phyloP scores from a whole-genome alignment of 1,140 invertebrate genomes.

The Scaptomyza graminum region DNA sequence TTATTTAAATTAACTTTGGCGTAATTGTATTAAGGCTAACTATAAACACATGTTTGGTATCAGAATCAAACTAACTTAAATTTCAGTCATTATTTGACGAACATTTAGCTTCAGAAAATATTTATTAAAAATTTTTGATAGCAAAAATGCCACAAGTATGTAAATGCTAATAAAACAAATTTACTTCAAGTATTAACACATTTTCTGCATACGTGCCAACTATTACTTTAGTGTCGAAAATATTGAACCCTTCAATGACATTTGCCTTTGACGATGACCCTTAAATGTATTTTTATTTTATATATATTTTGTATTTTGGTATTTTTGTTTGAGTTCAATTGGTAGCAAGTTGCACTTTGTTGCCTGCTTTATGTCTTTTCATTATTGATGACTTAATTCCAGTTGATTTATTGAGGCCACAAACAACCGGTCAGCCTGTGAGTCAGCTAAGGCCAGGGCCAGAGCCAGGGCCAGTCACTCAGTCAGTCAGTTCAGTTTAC shows the following conservation, averaged over 20 bases:
- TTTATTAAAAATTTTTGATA: too few species aligned
- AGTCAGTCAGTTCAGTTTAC: slow-evolving; percentile 19
- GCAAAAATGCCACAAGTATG: too few species aligned
- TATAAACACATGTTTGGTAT: background rate
- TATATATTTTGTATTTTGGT: slow-evolving; percentile 14
- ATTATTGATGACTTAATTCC: slow-evolving; percentile 81
- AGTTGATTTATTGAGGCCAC: slow-evolving; percentile 79
- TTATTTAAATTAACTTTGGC: slow-evolving; percentile 26
- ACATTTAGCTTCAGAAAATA: too few species aligned
- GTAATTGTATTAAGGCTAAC: background rate
- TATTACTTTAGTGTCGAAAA: slow-evolving; percentile 8
- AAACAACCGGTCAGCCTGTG: slow-evolving; percentile 61
- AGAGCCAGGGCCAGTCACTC: slow-evolving; percentile 5
- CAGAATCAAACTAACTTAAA: too few species aligned
- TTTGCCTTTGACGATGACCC: background rate
- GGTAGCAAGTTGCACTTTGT: slow-evolving; percentile 55
- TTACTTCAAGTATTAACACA: too few species aligned
- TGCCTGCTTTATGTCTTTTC: slow-evolving; percentile 76
- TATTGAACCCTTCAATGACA: slow-evolving; percentile 15
- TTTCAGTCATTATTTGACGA: too few species aligned
- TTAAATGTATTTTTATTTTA: slow-evolving; percentile 5
- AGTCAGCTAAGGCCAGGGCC: slow-evolving; percentile 4
- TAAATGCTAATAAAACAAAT: too few species aligned
- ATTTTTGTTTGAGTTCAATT: slow-evolving; percentile 37
- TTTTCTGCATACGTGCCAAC: slow-evolving; percentile 8